Conservation (phyloP, 2,113 vertebrate species). For the Perca schrenkii region DNA sequence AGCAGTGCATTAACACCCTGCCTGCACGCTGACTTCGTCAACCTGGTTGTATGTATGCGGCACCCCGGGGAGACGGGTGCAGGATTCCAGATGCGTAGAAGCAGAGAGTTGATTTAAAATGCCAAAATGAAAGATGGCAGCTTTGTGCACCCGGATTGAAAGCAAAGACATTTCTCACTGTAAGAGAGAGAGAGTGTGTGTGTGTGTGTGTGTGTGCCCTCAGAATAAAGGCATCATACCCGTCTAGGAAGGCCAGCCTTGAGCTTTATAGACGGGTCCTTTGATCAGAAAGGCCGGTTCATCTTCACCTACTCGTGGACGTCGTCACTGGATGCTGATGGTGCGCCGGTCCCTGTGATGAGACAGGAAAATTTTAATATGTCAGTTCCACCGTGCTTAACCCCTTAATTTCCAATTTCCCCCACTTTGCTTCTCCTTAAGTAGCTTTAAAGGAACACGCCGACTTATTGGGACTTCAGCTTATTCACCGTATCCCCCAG, state of each 20-base stretch:
- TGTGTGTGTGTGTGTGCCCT: slow-evolving; percentile 21
- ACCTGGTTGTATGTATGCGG: slow-evolving; percentile 47
- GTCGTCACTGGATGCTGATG: slow-evolving; percentile 77
- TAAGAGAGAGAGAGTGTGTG: slow-evolving; percentile 19
- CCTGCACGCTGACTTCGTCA: slow-evolving; percentile 45
- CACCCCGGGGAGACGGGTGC: slow-evolving; percentile 47
- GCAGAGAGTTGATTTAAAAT: slow-evolving; percentile 72
- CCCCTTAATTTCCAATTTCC: too few species aligned
- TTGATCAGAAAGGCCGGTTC: slow-evolving; percentile 82
- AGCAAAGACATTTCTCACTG: slow-evolving; percentile 65
- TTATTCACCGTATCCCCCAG: too few species aligned
- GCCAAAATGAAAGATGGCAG: slow-evolving; percentile 64
- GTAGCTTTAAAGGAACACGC: too few species aligned
- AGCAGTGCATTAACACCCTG: slow-evolving; percentile 63
- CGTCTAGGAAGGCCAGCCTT: slow-evolving; percentile 62
- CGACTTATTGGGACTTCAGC: too few species aligned
- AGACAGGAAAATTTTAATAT: slow-evolving; percentile 78
- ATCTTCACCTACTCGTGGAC: slow-evolving; percentile 61
- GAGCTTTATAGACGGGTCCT: slow-evolving; percentile 69
- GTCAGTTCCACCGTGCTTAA: not conserved
- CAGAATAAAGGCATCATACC: slow-evolving; percentile 64
- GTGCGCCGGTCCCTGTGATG: slow-evolving; percentile 50
- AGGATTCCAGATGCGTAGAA: slow-evolving; percentile 40
- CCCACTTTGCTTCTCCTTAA: too few species aligned
- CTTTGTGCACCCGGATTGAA: slow-evolving; percentile 67